A percentile compares a stretch with the other conserved stretches of the same genome.
Conservation (phyloP, 2,113 vertebrate species). For the Sturnus vulgaris region DNA sequence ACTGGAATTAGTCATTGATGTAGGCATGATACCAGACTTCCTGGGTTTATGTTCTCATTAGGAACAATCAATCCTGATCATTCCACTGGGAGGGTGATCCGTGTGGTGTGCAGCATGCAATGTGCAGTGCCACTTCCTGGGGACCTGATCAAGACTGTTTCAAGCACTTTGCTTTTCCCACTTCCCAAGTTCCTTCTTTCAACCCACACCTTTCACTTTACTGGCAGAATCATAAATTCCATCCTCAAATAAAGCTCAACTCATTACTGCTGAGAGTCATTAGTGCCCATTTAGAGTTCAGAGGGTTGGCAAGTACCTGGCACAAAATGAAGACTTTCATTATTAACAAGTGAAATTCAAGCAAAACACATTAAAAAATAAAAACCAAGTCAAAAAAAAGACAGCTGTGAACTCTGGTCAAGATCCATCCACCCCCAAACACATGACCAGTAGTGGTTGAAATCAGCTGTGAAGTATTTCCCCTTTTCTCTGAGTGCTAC, state of each 20-base stretch:
- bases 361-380: neutral
- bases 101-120: neutral
- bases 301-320: neutral
- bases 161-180: neutral
- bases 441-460: neutral
- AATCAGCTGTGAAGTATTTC: neutral
- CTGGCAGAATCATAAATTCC: neutral
- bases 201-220: neutral
- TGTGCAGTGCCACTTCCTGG: neutral
- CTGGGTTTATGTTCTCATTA: slow-evolving; percentile 4
- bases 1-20: slow-evolving; percentile 18
- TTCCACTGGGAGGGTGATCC: neutral
- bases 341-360: neutral
- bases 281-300: neutral
- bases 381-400: neutral
- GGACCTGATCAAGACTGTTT: neutral
- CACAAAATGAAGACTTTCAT: neutral
- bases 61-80: neutral
- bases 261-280: neutral
- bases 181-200: neutral
- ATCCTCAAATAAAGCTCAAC: neutral
- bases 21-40: neutral
- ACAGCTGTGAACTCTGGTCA: neutral
- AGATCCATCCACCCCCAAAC: neutral
- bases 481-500: neutral